Evolutionary conservation across 1,140 invertebrate species (phyloP).

Genomic region (Ctenoplectra terminalis): DNA sequence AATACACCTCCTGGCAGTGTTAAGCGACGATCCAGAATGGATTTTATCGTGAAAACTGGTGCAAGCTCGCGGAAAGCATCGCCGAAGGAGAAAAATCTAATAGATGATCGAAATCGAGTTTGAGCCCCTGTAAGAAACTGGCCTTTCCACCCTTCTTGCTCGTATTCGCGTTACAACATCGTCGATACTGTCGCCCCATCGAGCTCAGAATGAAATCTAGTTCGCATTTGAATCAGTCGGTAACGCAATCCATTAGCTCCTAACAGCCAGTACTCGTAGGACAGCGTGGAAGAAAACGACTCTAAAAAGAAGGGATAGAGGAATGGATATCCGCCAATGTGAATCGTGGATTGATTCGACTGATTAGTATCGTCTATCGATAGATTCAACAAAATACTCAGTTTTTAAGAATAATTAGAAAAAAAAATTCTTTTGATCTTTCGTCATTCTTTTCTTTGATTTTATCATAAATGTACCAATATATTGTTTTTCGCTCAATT

Average conservation of each 20-base stretch:
- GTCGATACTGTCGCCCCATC: slow-evolving; percentile 70
- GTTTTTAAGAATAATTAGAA: no score
- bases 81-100: slow-evolving; percentile 79
- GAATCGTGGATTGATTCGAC: slow-evolving; percentile 59
- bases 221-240: slow-evolving; percentile 82
- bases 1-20: slow-evolving; percentile 37
- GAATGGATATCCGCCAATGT: slow-evolving; percentile 45
- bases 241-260: slow-evolving; percentile 82
- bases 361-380: slow-evolving; percentile 67
- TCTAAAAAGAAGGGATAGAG: slow-evolving; percentile 40
- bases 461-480: no score
- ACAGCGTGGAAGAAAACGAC: slow-evolving; percentile 65
- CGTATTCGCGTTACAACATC: slow-evolving; percentile 64
- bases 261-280: slow-evolving; percentile 80
- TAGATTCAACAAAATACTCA: slow-evolving; percentile 10
- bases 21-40: slow-evolving; percentile 58
- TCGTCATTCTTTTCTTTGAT: not conserved
- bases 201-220: slow-evolving; percentile 78
- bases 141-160: slow-evolving; percentile 61
- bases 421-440: no score
- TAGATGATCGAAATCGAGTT: slow-evolving; percentile 79
- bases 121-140: slow-evolving; percentile 77
- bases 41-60: slow-evolving; percentile 54
- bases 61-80: slow-evolving; percentile 54
- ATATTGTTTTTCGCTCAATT: no score